A percentile compares a stretch with the other conserved stretches of the same genome.
Evolutionary conservation across 37 sponge, comb jelly and placozoan genomes (phyloP).

Genomic region (Geodia barretti): DNA sequence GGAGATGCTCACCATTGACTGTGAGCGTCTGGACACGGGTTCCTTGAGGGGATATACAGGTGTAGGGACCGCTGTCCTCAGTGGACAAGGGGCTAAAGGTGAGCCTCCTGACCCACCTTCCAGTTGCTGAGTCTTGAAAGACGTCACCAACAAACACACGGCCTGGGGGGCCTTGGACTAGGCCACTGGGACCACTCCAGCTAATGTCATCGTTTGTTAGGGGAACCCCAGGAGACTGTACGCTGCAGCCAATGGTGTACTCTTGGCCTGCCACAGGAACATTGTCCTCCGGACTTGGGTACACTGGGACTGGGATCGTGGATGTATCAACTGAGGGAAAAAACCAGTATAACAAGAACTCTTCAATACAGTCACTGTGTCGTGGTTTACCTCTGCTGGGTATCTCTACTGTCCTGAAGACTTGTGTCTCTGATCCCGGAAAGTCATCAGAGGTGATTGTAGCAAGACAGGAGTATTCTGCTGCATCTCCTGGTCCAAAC

Average conservation of each 20-base stretch:
- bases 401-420: not conserved
- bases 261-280: not conserved
- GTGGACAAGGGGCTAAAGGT: not conserved
- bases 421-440: not conserved
- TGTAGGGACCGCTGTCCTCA: not conserved
- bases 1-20: not conserved
- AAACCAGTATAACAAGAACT: not conserved
- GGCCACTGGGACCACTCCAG: not conserved
- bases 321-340: not conserved
- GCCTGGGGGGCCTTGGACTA: not conserved
- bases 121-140: not conserved
- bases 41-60: not conserved
- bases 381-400: not conserved
- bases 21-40: not conserved
- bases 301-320: not conserved
- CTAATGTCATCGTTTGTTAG: not conserved
- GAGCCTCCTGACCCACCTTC: not conserved
- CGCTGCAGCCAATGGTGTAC: not conserved
- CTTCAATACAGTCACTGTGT: too few relatives aligned
- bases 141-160: not conserved
- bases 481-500: not conserved
- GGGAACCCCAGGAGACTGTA: not conserved
- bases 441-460: not conserved
- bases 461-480: not conserved
- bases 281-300: not conserved